phyloP scores from a whole-genome alignment of 2,888 invertebrate species.

The Acleris emargana region DNA sequence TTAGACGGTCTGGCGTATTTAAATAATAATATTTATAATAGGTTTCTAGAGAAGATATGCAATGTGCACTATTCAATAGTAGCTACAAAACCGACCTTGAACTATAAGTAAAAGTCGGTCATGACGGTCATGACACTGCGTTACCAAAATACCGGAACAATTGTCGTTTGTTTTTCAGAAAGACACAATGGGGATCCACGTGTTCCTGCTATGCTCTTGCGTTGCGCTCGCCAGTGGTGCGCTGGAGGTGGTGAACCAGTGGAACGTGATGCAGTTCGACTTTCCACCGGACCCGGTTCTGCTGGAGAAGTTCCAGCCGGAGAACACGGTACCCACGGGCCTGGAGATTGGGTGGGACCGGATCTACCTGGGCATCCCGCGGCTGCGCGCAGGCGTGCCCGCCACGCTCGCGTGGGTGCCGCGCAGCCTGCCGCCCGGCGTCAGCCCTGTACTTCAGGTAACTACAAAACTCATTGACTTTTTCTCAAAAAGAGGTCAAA shows the following conservation, averaged over 20 bases:
- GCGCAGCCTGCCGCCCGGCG: constrained; percentile 84
- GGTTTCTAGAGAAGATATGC: no score
- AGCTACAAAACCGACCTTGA: no score
- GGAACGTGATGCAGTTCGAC: constrained; percentile 87
- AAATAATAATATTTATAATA: constrained; percentile 31
- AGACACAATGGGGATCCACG: constrained; percentile 54
- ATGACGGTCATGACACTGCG: constrained; percentile 51
- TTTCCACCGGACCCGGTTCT: constrained; percentile 85
- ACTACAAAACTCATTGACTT: not conserved
- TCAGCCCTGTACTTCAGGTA: constrained; percentile 88
- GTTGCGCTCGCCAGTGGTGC: constrained; percentile 67
- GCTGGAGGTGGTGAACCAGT: constrained; percentile 87
- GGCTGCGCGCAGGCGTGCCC: constrained; percentile 89
- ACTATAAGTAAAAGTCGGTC: constrained; percentile 49
- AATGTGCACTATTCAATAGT: no score
- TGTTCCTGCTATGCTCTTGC: constrained; percentile 58
- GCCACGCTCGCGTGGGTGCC: constrained; percentile 89
- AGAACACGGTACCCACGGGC: constrained; percentile 90
- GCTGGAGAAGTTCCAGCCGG: constrained; percentile 85
- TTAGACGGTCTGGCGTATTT: not conserved
- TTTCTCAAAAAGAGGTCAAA: no score
- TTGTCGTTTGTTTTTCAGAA: constrained; percentile 28
- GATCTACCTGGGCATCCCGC: constrained; percentile 89
- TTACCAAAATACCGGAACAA: no score
- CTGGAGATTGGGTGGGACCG: constrained; percentile 88